Percentiles rank a stretch among this genome's conserved stretches.
These are phyloP conservation scores for Drosophila biarmipes DNA, from an alignment of 1,140 invertebrate genomes.

Conservation along the genomic window DNA sequence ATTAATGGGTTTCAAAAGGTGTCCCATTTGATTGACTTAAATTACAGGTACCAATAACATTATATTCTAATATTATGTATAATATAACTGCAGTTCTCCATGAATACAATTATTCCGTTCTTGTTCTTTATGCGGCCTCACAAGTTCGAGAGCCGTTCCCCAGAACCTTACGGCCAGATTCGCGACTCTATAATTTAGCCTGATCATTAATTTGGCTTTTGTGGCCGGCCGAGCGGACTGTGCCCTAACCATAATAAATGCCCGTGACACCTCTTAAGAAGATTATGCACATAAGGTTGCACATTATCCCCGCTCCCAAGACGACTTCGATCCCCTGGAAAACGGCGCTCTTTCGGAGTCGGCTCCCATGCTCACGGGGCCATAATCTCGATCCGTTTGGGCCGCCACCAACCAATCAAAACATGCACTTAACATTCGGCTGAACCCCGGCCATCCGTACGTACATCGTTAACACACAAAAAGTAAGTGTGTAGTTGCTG, in stretches of 20 bases:
- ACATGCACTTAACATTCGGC: slow-evolving; percentile 77
- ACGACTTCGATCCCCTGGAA: slow-evolving; percentile 1
- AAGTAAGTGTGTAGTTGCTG: slow-evolving; percentile 49
- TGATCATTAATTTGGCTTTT: slow-evolving; percentile 52
- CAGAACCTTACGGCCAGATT: slow-evolving; percentile 6
- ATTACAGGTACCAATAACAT: no score
- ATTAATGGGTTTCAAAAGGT: no score
- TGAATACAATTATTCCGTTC: neutral
- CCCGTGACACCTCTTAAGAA: slow-evolving; percentile 59
- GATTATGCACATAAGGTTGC: slow-evolving; percentile 61
- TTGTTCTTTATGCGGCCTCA: neutral
- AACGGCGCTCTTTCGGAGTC: slow-evolving; percentile 5
- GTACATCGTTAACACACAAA: slow-evolving; percentile 58
- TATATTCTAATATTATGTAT: no score
- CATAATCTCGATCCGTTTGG: slow-evolving; percentile 64
- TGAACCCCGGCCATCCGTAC: slow-evolving; percentile 28
- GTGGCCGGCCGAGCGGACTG: slow-evolving; percentile 1
- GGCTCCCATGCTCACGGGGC: slow-evolving; percentile 46
- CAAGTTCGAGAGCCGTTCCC: slow-evolving; percentile 14
- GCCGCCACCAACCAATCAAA: slow-evolving; percentile 75
- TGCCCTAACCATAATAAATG: slow-evolving; percentile 42
- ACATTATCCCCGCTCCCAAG: slow-evolving; percentile 47
- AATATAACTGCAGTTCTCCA: no score
- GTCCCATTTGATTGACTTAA: no score
- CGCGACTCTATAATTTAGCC: slow-evolving; percentile 40